A percentile compares a stretch with the other conserved stretches of the same genome.
phyloP scores from a whole-genome alignment of 2,113 vertebrate genomes.

The Alaudala cheleensis region DNA sequence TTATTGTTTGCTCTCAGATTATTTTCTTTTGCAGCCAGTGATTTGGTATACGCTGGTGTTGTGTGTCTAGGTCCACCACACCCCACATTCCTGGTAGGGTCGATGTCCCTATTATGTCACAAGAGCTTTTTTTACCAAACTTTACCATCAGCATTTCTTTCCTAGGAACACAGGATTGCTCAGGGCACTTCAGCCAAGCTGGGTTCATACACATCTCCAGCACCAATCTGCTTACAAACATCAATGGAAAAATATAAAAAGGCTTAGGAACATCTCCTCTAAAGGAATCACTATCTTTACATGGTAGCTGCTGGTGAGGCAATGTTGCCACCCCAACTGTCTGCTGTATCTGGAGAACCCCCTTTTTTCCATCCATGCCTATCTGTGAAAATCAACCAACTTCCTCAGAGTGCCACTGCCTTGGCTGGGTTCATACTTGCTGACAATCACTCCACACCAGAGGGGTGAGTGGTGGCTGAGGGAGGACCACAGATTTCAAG shows the following conservation, averaged over 20 bases:
- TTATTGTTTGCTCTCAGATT: neutral
- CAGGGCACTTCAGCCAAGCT: neutral
- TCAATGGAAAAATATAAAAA: constrained; percentile 21
- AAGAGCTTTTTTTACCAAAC: neutral
- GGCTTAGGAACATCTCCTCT: constrained; percentile 2
- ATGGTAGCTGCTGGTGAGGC: neutral
- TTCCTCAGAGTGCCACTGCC: neutral
- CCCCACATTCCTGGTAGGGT: neutral
- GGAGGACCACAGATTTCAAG: neutral
- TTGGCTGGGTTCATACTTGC: accelerated
- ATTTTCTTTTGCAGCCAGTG: neutral
- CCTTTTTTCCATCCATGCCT: neutral
- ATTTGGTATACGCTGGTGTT: neutral
- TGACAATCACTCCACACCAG: accelerated
- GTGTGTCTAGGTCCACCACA: neutral
- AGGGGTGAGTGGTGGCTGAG: accelerated
- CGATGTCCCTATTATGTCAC: neutral
- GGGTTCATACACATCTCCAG: neutral
- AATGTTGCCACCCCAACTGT: neutral
- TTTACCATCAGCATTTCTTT: neutral
- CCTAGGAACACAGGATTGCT: neutral
- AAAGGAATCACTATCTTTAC: neutral
- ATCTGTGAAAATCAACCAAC: neutral
- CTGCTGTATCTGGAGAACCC: neutral
- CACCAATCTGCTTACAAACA: constrained; percentile 1